Evolutionary conservation across 2,797 vertebrate genomes (phyloP).

Genomic region (Chiropotes sagulatus): DNA sequence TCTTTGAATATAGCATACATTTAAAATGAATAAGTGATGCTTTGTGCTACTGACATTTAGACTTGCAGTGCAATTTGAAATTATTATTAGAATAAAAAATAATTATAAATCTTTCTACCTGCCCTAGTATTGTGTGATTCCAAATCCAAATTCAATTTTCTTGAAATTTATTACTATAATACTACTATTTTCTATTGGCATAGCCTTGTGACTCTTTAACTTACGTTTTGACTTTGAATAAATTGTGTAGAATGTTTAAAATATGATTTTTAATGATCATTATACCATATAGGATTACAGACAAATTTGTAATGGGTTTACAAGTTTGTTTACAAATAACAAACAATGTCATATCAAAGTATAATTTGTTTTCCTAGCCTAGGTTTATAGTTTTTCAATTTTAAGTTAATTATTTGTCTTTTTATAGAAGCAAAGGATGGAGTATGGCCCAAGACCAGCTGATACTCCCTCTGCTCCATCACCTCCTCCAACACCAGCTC

Average conservation of each 20-base stretch:
- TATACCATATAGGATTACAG: not conserved
- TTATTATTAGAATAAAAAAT: not conserved
- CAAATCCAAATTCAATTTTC: conserved; percentile 25
- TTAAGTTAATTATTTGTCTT: not conserved
- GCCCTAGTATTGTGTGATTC: not conserved
- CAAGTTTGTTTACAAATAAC: not conserved
- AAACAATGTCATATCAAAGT: not conserved
- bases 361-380: not conserved
- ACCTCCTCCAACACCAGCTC: conserved; percentile 82
- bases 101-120: not conserved
- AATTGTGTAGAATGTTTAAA: not conserved
- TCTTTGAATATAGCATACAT: not conserved
- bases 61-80: not conserved
- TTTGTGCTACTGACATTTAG: not conserved
- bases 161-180: not conserved
- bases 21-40: not conserved
- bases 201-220: not conserved
- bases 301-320: not conserved
- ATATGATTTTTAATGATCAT: not conserved
- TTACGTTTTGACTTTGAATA: not conserved
- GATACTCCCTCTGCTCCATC: conserved; percentile 82
- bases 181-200: not conserved
- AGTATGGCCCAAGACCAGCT: conserved; percentile 82
- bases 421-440: conserved; percentile 92
- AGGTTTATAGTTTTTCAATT: not conserved